phyloP scores from a whole-genome alignment of 1,140 invertebrate genomes.

The Maconellicoccus hirsutus region DNA sequence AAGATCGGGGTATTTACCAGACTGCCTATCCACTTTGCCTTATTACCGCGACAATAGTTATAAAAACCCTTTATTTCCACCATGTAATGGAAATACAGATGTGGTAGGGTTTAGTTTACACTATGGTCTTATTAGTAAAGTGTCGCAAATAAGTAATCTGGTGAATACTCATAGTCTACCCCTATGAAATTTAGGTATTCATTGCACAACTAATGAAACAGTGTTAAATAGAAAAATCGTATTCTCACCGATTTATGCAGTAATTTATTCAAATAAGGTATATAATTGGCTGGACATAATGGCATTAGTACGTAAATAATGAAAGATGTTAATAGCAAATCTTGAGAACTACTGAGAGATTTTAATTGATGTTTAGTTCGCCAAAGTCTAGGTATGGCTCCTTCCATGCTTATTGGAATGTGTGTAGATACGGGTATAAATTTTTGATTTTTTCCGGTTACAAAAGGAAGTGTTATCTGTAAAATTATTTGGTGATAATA shows the following conservation, averaged over 20 bases:
- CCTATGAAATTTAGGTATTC: no score
- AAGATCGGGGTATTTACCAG: no score
- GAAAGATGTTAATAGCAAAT: slow-evolving; percentile 41
- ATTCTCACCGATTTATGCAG: slow-evolving; percentile 28
- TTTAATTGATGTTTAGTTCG: slow-evolving; percentile 38
- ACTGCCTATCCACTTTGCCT: no score
- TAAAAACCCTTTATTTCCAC: no score
- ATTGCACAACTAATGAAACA: no score
- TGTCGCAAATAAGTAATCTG: no score
- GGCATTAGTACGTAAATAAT: slow-evolving; percentile 37
- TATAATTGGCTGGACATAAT: slow-evolving; percentile 32
- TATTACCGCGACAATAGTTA: no score
- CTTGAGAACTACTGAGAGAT: slow-evolving; percentile 33
- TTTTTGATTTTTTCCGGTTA: slow-evolving; percentile 6
- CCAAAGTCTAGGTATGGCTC: slow-evolving; percentile 48
- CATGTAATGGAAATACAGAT: no score
- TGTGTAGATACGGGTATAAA: slow-evolving; percentile 35
- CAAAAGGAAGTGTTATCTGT: not conserved
- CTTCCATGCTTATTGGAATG: slow-evolving; percentile 43
- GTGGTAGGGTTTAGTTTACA: no score
- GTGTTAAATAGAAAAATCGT: no score
- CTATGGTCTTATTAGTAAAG: no score
- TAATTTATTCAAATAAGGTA: slow-evolving; percentile 30
- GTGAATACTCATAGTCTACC: no score
- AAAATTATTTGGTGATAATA: not conserved